Conservation (phyloP, 2,888 invertebrate genomes). For the Antheraea assamensis region DNA sequence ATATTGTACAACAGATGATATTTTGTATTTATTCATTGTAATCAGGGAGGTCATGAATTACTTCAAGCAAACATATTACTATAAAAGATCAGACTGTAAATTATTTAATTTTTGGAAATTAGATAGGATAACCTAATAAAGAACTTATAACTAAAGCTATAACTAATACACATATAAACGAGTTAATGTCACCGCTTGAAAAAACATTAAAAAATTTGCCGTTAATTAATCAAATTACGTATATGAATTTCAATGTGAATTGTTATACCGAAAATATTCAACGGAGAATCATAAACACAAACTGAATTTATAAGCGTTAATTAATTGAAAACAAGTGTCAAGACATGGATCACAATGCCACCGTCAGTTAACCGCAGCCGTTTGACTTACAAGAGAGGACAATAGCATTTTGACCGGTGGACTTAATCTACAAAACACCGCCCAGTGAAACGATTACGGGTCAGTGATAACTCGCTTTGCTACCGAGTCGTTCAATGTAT, state of each 20-base stretch:
- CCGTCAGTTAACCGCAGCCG: background rate
- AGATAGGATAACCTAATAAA: too few species aligned
- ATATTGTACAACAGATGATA: background rate
- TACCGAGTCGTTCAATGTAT: too few species aligned
- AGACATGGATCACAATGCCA: background rate
- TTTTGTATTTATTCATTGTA: background rate
- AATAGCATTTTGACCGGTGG: background rate
- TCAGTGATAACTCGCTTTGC: background rate
- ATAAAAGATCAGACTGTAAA: too few species aligned
- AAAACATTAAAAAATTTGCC: too few species aligned
- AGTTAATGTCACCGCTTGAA: too few species aligned
- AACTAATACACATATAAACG: too few species aligned
- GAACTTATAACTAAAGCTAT: too few species aligned
- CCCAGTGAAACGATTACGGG: background rate
- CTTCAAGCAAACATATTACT: too few species aligned
- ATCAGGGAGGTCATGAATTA: background rate
- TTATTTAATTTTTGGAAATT: too few species aligned
- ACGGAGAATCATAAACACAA: background rate
- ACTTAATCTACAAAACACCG: background rate
- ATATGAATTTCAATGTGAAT: background rate
- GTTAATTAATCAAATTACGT: background rate
- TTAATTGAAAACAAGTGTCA: conserved; percentile 8
- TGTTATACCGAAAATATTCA: background rate
- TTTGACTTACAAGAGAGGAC: conserved; percentile 4
- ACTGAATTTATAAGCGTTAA: background rate